Conservation (phyloP, 2,113 vertebrate species). For the Okapia johnstoni region DNA sequence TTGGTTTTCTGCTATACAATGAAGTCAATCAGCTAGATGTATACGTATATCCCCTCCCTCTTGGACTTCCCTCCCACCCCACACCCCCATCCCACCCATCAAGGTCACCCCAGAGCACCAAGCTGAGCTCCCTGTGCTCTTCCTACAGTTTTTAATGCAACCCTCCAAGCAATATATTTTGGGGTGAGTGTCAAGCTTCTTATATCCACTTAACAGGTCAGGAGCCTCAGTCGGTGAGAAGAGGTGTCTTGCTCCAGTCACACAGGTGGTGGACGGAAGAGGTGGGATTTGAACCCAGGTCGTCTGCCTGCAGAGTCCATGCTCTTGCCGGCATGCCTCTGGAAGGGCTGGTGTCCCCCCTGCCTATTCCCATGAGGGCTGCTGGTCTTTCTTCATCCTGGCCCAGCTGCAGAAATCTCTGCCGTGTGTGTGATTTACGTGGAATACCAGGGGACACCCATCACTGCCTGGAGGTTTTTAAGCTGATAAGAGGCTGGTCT, state of each 20-base stretch:
- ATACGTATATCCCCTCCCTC: background rate
- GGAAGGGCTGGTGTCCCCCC: background rate
- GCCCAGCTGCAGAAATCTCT: background rate
- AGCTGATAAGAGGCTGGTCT: background rate
- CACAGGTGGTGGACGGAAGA: background rate
- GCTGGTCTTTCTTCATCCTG: background rate
- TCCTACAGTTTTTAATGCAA: background rate
- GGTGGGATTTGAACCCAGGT: background rate
- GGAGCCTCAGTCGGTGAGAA: background rate
- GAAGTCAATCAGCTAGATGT: too few relatives aligned
- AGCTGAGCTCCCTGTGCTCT: background rate
- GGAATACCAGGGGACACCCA: background rate
- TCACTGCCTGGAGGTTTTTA: background rate
- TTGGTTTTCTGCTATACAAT: background rate
- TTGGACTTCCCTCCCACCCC: background rate
- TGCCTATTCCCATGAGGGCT: background rate
- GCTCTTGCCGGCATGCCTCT: background rate
- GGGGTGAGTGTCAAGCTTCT: too few relatives aligned
- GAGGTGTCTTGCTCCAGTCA: background rate
- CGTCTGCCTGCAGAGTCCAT: background rate
- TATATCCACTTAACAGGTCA: background rate
- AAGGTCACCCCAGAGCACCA: background rate
- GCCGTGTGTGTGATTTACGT: background rate
- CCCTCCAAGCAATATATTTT: background rate
- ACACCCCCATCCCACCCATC: background rate